Evolutionary conservation across 2,888 invertebrate species (phyloP), one percentile per base, ranked within the genome.

Genomic region (Nesidiocoris tenuis): DNA sequence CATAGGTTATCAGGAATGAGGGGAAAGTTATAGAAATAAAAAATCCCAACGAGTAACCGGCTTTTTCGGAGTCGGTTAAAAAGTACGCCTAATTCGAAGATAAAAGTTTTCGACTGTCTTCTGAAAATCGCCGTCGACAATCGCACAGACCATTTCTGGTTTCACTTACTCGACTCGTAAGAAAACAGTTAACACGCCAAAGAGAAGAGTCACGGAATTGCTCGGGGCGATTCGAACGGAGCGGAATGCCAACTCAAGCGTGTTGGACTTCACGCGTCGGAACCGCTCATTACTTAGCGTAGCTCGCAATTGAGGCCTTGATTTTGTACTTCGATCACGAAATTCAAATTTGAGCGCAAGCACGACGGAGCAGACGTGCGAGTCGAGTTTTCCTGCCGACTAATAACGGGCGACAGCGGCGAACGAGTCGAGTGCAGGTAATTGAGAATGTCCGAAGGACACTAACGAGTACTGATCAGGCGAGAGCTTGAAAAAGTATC

Each of bases 191-290:
- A 39, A 12, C 12, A 3, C 12, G 39, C 3, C 3, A 39, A 39
- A 39, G 5, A 39, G 39, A 39, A 39, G 39, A 39, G 39, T 39
- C 39, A 39, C 39, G 39, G 39, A 39, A 39, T 39, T 3, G 39
- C 39, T 39, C 12, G 5, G 39, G 39, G 39, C 39, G 39, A 39
- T 39, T 39, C 39, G 39, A 39, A 39, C 39, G 39, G 39, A 39
- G 39, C 3, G 39, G 12, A 39, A 39, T 39, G 39, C 39, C 39
- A 39, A 65, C 65, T 21, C 65, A 18, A 24, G 65, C 65, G 65
- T 39, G 65, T 65, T 19, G 1, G 39, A 19, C 39, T 19, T 65
- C 65, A n/a, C 65, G 65, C 65, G 65, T 65, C n/a, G 17, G 24
- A 64, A 17, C 21, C 64, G 65, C 21, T 39, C 7, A 65, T 65